phyloP scores from a whole-genome alignment of 2,888 invertebrate species.

The Hemaris fuciformis region DNA sequence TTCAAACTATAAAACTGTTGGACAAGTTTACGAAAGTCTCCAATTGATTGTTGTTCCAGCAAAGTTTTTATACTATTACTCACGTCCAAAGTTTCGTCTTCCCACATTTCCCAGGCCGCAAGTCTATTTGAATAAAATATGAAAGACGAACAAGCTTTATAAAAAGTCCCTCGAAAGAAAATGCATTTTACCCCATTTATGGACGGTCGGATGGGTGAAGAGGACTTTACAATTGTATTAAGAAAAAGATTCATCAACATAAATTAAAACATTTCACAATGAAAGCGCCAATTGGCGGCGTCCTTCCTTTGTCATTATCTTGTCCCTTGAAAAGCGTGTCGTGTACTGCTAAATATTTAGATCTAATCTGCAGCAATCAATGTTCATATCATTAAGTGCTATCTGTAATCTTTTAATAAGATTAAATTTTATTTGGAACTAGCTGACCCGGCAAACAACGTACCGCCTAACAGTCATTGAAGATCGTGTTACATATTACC shows the following conservation, averaged over 20 bases:
- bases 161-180: background rate
- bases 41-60: constrained; percentile 35
- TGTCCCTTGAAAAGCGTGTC: background rate
- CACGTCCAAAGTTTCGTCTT: constrained; percentile 35
- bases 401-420: background rate
- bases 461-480: too few species aligned
- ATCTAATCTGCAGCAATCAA: background rate
- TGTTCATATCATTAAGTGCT: background rate
- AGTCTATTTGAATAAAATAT: constrained; percentile 50
- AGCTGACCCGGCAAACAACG: too few species aligned
- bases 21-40: constrained; percentile 32
- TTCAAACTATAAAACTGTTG: constrained; percentile 30
- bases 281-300: constrained; percentile 1
- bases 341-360: background rate
- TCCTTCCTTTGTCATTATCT: background rate
- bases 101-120: constrained; percentile 38
- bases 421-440: constrained; percentile 1
- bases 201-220: background rate
- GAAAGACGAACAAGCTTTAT: constrained; percentile 32
- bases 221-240: background rate
- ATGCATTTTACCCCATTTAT: background rate
- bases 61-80: constrained; percentile 37
- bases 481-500: too few species aligned
- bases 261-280: constrained; percentile 3
- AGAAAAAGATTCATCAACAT: background rate